Base-by-base conservation (phyloP, 2,888 invertebrate species). In the Nasonovia ribisnigri region DNA sequence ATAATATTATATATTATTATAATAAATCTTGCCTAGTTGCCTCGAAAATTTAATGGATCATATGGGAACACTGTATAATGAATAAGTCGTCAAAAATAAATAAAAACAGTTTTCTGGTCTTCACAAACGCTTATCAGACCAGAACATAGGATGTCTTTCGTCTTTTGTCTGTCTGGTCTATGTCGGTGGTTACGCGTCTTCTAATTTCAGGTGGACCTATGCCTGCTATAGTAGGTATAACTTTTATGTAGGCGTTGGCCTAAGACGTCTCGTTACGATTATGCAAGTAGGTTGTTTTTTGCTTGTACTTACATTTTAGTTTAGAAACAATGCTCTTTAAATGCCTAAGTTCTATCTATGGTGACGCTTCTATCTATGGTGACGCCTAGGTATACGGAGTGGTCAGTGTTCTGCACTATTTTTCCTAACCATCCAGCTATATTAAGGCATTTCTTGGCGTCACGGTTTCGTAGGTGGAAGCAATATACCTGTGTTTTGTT, bases 201-300 rank as follows among this genome's bases (percentile, higher is more conserved):
- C 93, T 87, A 51, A 91, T 92, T 91, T 87, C 43, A 57, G 94
- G 92, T 51, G 90, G 86, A 42, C 92, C 46, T 29, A 94, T 92
- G 57, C 94, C 93, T 67, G 89, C 89, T 51, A 94, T 86, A 42
- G 0, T 46, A 84, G 90, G 88, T 92, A 92, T 84, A 51, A 11
- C 48, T 51, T 51, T 51, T 84, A 1, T 54, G 42, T 84, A 42
- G 86, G 42, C 5, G 42, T 84, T 54, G 86, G 42, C 5, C 84
- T 91, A 51, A 91, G 51, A 91, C 48, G 84, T 77, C 29, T 46
- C 5, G 67, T 42, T 67, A 90, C 54, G 51, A 84, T 86, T 67
- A 48, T 90, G 8, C 90, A 26, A 91, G 91, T 77, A 91, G 48
- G 48, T 67, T 77, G 46, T 57, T 90, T 46, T 26, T 57, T 60